Conservation (phyloP, 2,888 invertebrate genomes). For the Serrognathus titanus region DNA sequence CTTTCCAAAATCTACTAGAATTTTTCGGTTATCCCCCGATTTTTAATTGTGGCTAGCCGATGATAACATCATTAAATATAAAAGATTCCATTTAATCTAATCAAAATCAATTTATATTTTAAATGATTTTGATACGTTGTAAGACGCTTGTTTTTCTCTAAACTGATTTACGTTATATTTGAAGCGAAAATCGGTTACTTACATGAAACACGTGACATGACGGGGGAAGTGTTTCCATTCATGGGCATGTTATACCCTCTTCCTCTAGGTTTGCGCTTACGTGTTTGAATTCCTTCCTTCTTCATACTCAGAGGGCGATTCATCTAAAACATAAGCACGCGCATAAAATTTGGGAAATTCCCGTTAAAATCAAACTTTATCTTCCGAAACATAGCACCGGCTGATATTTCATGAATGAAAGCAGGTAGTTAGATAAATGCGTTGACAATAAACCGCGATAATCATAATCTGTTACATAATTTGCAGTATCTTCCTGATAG, state of each 20-base stretch:
- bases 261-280: slow-evolving; percentile 88
- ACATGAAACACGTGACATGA: background rate
- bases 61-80: no score
- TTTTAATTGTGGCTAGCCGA: no score
- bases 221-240: background rate
- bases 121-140: no score
- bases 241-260: slow-evolving; percentile 6
- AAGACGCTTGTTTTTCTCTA: no score
- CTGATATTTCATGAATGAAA: slow-evolving; percentile 3
- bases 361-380: background rate
- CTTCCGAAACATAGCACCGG: background rate
- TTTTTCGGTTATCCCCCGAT: no score
- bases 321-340: slow-evolving; percentile 58
- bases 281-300: slow-evolving; percentile 96
- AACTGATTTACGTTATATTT: no score
- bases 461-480: slow-evolving; percentile 13
- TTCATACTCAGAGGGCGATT: slow-evolving; percentile 96
- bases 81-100: no score
- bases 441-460: slow-evolving; percentile 6
- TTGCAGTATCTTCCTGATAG: slow-evolving; percentile 8
- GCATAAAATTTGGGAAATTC: background rate
- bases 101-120: no score
- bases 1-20: no score
- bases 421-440: slow-evolving; percentile 1
- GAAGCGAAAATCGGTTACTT: no score